Evolutionary conservation across 2,113 vertebrate species (phyloP).

Genomic region (Bos indicus): DNA sequence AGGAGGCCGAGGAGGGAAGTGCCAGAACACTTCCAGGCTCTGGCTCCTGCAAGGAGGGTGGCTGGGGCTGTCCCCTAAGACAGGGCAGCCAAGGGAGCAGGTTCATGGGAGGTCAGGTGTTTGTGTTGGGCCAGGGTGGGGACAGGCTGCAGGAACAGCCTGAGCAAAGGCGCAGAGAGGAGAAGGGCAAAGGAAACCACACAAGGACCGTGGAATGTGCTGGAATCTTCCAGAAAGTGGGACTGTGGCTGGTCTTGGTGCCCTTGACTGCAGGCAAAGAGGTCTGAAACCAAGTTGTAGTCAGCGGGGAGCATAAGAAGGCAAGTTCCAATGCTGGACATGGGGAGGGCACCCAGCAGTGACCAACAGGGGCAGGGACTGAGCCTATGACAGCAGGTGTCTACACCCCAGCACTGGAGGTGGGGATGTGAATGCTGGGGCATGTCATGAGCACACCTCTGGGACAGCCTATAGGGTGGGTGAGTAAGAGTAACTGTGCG

Average conservation of each 20-base stretch:
- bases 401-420: neutral
- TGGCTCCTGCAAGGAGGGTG: accelerated
- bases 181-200: neutral
- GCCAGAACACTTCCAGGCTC: neutral
- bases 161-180: neutral
- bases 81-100: neutral
- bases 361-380: neutral
- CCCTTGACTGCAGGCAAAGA: neutral
- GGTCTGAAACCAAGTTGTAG: neutral
- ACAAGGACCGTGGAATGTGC: neutral
- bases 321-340: neutral
- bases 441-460: no score
- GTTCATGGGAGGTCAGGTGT: neutral
- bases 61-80: no score
- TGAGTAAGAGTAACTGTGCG: neutral
- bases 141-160: neutral
- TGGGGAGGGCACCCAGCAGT: neutral
- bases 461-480: neutral
- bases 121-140: neutral
- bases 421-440: neutral
- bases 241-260: accelerated
- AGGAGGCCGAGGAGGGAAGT: neutral
- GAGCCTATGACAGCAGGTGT: neutral
- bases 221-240: neutral
- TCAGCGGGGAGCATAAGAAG: neutral